Conservation (phyloP, 2,113 vertebrate genomes). For the Pontoporia blainvillei region DNA sequence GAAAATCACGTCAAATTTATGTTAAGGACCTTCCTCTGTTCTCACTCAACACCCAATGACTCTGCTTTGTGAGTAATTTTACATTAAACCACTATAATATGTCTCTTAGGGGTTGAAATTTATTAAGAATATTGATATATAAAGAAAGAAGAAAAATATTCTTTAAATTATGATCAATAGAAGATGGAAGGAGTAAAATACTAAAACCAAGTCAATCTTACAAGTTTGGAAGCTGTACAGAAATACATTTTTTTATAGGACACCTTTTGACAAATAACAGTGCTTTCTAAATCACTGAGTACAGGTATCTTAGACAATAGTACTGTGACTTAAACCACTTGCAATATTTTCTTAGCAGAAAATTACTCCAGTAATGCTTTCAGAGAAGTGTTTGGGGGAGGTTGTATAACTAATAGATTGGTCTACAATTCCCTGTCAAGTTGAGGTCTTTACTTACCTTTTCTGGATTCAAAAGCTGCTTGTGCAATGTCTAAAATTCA, state of each 20-base stretch:
- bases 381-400: neutral
- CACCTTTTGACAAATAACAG: neutral
- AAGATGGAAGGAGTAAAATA: neutral
- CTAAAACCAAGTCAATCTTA: neutral
- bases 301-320: neutral
- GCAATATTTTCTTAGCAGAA: neutral
- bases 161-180: neutral
- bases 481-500: neutral
- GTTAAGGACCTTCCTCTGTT: neutral
- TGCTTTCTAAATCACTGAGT: neutral
- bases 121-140: neutral
- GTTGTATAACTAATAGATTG: neutral
- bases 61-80: slow-evolving; percentile 22
- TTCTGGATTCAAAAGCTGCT: neutral
- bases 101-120: neutral
- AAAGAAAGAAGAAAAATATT: neutral
- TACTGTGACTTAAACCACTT: neutral
- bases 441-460: neutral
- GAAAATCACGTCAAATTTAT: slow-evolving; percentile 1
- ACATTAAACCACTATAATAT: neutral
- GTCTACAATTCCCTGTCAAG: neutral
- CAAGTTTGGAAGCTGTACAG: neutral
- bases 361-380: neutral
- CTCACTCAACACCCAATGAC: neutral
- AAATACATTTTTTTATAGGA: neutral